Evolutionary conservation across 2,113 vertebrate species (phyloP).

Genomic region (Bucco capensis): DNA sequence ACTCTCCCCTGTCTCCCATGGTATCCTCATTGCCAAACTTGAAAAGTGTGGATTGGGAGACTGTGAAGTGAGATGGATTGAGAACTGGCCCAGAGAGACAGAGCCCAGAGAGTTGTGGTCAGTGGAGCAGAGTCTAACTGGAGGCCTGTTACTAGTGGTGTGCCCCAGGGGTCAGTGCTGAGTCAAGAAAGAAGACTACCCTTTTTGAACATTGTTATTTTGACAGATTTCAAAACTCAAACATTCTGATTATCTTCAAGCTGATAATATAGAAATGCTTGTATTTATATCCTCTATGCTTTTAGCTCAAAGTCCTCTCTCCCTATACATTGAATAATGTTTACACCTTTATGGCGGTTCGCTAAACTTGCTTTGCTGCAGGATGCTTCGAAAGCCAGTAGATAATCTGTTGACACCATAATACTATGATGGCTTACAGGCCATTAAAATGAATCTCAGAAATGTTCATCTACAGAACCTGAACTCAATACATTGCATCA

Average conservation of each 20-base stretch:
- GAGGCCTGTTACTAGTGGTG: too few species aligned
- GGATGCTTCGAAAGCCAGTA: background rate
- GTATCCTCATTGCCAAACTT: too few species aligned
- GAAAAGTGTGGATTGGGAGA: too few species aligned
- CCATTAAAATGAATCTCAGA: slow-evolving; percentile 25
- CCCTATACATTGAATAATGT: background rate
- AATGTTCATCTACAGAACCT: background rate
- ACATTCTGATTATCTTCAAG: background rate
- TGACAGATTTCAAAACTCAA: background rate
- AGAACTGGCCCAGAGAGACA: too few species aligned
- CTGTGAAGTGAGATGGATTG: too few species aligned
- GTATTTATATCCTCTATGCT: background rate
- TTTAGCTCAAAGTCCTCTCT: background rate
- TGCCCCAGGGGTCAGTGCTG: too few species aligned
- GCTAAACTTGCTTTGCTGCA: background rate
- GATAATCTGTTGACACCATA: slow-evolving; percentile 30
- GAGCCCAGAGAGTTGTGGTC: too few species aligned
- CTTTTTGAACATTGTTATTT: background rate
- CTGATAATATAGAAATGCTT: background rate
- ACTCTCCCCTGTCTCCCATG: too few species aligned
- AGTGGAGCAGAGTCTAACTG: too few species aligned
- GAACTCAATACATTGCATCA: background rate
- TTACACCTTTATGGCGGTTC: background rate
- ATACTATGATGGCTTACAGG: background rate
- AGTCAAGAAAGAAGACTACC: background rate